phyloP scores from a whole-genome alignment of 2,113 vertebrate species.

The Notarius lentiginosus region DNA sequence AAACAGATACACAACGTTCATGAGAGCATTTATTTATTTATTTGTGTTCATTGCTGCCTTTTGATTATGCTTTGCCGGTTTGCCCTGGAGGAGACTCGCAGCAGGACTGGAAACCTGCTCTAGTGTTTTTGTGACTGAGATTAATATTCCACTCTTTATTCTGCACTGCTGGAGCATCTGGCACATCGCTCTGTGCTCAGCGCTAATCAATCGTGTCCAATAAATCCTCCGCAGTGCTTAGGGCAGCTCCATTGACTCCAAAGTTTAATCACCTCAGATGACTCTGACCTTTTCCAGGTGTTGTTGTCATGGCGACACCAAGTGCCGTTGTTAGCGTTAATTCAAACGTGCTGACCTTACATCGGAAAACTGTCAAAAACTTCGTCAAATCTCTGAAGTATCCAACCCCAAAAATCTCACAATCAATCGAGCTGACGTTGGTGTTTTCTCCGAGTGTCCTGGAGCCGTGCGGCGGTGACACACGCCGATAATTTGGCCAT shows the following conservation, averaged over 20 bases:
- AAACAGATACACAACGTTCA: not conserved
- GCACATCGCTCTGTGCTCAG: conserved; percentile 26
- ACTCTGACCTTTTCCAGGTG: conserved; percentile 59
- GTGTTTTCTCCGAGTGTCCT: conserved; percentile 62
- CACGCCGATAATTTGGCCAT: conserved; percentile 73
- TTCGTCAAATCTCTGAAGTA: conserved; percentile 69
- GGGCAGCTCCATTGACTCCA: conserved; percentile 56
- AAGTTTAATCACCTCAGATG: conserved; percentile 68
- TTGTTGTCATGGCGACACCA: conserved; percentile 24
- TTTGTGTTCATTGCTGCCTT: not conserved
- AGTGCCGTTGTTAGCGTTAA: not conserved
- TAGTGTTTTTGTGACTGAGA: conserved; percentile 1
- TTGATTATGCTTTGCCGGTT: conserved; percentile 18
- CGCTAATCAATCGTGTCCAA: conserved; percentile 43
- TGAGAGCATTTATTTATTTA: too few relatives aligned
- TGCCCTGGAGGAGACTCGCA: not conserved
- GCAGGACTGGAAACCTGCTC: not conserved
- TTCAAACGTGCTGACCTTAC: conserved; percentile 63
- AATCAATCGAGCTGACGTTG: conserved; percentile 73
- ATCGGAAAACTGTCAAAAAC: conserved; percentile 74
- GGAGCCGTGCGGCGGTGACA: conserved; percentile 65
- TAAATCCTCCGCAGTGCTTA: conserved; percentile 40
- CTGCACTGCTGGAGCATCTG: conserved; percentile 34
- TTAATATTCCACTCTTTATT: conserved; percentile 34
- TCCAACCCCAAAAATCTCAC: conserved; percentile 59